These are phyloP conservation scores for Sciurus carolinensis DNA, from an alignment of 2,797 vertebrate species.

Conservation along the genomic window DNA sequence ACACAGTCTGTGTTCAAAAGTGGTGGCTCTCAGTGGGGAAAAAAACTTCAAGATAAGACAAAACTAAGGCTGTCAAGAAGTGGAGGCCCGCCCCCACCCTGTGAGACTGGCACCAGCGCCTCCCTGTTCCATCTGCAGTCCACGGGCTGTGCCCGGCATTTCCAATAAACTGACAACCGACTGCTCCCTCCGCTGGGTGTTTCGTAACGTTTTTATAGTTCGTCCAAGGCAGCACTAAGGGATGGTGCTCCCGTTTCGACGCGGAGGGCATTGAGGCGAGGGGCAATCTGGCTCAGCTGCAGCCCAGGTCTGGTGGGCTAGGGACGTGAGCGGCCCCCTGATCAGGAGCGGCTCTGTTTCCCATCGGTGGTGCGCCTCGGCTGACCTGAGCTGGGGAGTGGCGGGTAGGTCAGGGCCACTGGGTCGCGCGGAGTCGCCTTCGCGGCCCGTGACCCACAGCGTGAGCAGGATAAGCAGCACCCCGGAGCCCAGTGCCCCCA, in stretches of 20 bases:
- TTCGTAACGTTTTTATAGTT: conserved; percentile 44
- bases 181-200: background rate
- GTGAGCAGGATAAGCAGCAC: conserved; percentile 64
- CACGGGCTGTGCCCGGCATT: background rate
- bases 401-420: background rate
- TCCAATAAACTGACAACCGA: background rate
- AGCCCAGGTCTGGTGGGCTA: background rate
- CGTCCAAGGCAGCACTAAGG: rapidly evolving
- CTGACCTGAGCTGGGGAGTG: background rate
- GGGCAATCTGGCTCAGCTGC: background rate
- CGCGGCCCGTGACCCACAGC: conserved; percentile 66
- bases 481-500: conserved; percentile 79
- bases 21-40: background rate
- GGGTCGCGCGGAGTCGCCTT: background rate
- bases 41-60: background rate
- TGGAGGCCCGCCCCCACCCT: background rate
- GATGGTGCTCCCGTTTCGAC: rapidly evolving
- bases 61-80: background rate
- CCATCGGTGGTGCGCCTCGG: background rate
- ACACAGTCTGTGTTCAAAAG: background rate
- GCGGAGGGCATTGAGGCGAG: background rate
- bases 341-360: background rate
- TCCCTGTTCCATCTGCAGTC: background rate
- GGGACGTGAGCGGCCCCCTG: background rate
- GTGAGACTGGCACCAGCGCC: background rate